Conservation (phyloP, 2,888 invertebrate species). For the Ennomos quercinarius region DNA sequence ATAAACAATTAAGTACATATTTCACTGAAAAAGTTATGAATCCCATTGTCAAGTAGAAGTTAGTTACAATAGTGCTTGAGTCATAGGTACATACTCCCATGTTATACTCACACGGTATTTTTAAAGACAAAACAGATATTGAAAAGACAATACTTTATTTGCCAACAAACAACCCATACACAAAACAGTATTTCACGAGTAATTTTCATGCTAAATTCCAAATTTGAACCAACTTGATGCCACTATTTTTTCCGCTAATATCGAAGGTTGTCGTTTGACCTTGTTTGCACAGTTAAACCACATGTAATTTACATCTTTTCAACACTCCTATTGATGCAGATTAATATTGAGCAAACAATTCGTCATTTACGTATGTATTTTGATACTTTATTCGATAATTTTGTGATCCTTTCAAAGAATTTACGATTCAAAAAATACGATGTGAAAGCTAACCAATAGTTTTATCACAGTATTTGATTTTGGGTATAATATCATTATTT, state of each 20-base stretch:
- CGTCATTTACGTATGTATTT: background rate
- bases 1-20: background rate
- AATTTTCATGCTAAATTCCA: conserved; percentile 15
- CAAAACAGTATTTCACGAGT: background rate
- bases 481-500: background rate
- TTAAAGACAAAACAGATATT: conserved; percentile 14
- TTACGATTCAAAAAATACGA: too few species aligned
- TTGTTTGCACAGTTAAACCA: conserved; percentile 20
- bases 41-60: conserved; percentile 8
- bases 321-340: background rate
- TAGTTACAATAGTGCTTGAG: conserved; percentile 12
- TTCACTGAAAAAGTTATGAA: conserved; percentile 2
- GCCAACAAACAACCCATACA: too few species aligned
- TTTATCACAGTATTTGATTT: background rate
- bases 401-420: background rate
- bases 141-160: conserved; percentile 1
- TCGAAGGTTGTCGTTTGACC: conserved; percentile 27
- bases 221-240: conserved; percentile 10
- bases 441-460: too few species aligned
- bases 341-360: conserved; percentile 5
- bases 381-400: background rate
- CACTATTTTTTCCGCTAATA: conserved; percentile 26
- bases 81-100: conserved; percentile 1
- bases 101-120: conserved; percentile 11
- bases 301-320: conserved; percentile 20